Conservation (phyloP, 1,140 invertebrate species). For the Zaprionus camerounensis region DNA sequence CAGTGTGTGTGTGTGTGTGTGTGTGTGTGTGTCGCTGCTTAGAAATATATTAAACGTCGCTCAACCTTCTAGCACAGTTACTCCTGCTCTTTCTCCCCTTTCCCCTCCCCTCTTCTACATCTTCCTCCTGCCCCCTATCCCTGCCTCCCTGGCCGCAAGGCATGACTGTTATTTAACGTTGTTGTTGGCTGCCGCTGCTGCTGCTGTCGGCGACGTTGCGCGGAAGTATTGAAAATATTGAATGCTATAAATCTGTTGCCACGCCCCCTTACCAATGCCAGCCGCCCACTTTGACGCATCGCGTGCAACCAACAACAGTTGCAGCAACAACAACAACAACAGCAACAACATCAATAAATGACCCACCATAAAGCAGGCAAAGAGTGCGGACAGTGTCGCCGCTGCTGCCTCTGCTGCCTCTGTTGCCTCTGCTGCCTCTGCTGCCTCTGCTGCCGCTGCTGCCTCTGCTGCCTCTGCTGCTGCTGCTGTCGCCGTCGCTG, state of each 20-base stretch:
- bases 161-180: slow-evolving; percentile 4
- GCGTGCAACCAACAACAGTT: neutral
- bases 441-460: no score
- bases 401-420: neutral
- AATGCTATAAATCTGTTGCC: slow-evolving; percentile 5
- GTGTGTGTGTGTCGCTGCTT: slow-evolving; percentile 55
- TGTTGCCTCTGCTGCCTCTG: neutral
- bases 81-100: neutral
- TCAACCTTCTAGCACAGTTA: neutral
- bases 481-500: neutral
- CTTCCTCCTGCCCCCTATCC: neutral
- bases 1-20: slow-evolving; percentile 19
- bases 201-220: neutral
- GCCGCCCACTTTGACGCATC: slow-evolving; percentile 3
- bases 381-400: neutral
- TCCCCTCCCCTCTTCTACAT: neutral
- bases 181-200: neutral
- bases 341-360: neutral
- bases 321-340: neutral
- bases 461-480: no score
- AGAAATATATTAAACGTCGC: slow-evolving; percentile 57
- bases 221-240: slow-evolving; percentile 7
- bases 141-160: neutral
- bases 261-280: neutral
- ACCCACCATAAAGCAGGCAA: slow-evolving; percentile 5